Percentiles rank a stretch among this genome's conserved stretches.
Conservation (phyloP, 2,797 vertebrate species). For the Danio tinwini region DNA sequence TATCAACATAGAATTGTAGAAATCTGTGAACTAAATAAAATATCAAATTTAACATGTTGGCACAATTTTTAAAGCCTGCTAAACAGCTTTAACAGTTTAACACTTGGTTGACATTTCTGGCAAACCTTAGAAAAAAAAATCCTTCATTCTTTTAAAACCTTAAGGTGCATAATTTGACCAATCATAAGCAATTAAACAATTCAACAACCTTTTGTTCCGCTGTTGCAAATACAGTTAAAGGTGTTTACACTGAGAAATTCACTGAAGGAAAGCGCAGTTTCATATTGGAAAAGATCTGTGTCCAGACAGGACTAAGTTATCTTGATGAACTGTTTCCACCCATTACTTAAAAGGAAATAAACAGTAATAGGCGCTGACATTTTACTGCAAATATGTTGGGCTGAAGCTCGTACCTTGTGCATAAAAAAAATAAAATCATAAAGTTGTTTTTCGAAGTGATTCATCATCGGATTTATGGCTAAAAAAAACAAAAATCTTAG, state of each 20-base stretch:
- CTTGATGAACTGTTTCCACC: slow-evolving; percentile 15
- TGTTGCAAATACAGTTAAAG: background rate
- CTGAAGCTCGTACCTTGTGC: slow-evolving; percentile 4
- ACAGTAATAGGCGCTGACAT: slow-evolving; percentile 6
- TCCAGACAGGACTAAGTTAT: background rate
- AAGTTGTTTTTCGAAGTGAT: slow-evolving; percentile 48
- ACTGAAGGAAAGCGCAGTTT: slow-evolving; percentile 12
- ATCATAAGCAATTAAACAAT: background rate
- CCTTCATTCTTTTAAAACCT: background rate
- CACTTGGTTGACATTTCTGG: background rate
- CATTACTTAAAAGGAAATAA: slow-evolving; percentile 18
- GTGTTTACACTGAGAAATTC: background rate
- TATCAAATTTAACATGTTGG: background rate
- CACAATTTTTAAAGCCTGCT: background rate
- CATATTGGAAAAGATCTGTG: background rate
- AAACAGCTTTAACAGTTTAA: no score
- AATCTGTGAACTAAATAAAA: no score
- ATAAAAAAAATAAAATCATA: background rate
- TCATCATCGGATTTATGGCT: background rate
- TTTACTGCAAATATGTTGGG: slow-evolving; percentile 8
- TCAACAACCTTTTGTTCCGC: background rate
- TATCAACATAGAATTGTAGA: no score
- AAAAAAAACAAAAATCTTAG: background rate
- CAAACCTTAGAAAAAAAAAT: background rate
- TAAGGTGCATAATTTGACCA: background rate